Conservation (phyloP, 2,797 vertebrate species). For the Parambassis ranga region DNA sequence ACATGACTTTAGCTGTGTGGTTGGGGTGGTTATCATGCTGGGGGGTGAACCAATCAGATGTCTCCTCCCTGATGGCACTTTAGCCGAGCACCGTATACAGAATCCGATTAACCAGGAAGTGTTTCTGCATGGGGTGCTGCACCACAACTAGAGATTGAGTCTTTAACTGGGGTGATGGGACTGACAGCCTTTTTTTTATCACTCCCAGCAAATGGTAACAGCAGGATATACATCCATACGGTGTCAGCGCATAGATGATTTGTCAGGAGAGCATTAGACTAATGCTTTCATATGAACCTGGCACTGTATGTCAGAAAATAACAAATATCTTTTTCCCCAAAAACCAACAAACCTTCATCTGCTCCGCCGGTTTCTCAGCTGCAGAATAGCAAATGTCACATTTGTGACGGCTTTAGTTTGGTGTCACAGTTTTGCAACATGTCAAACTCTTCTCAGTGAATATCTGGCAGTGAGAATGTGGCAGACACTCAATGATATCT, state of each 20-base stretch:
- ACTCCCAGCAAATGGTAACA: neutral
- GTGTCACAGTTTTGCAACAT: constrained; percentile 19
- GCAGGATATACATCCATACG: constrained; percentile 2
- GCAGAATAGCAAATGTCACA: constrained; percentile 25
- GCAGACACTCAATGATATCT: constrained; percentile 24
- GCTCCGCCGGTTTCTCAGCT: neutral
- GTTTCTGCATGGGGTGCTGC: neutral
- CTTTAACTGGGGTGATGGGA: neutral
- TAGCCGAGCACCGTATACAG: too few relatives aligned
- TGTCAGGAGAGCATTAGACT: neutral
- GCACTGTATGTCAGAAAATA: neutral
- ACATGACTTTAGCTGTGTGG: neutral
- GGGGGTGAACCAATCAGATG: too few relatives aligned
- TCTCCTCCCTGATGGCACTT: too few relatives aligned
- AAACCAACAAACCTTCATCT: constrained; percentile 2
- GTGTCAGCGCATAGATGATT: neutral
- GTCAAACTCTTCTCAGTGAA: constrained; percentile 24
- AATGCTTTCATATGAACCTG: neutral
- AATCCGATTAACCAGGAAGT: too few relatives aligned
- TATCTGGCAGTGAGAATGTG: constrained; percentile 32
- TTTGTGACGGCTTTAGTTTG: constrained; percentile 22
- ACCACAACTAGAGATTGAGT: neutral
- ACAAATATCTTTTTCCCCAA: neutral
- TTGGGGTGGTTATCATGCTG: neutral
- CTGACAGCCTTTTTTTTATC: neutral